Conservation (phyloP, 2,113 vertebrate genomes). For the Gallinago paraguaiae region DNA sequence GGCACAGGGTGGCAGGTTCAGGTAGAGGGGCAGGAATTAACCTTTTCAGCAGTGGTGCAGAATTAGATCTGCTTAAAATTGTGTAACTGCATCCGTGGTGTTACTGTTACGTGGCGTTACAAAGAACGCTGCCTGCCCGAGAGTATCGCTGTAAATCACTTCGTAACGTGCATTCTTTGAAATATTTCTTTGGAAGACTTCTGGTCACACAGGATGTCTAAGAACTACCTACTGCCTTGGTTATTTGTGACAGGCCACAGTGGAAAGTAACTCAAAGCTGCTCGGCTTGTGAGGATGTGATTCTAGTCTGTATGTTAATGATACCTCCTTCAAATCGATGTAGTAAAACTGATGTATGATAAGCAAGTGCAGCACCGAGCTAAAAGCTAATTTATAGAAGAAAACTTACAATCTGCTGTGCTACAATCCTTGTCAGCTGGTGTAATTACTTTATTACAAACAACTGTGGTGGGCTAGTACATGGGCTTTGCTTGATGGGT, state of each 20-base stretch:
- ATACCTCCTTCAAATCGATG: neutral
- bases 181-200: neutral
- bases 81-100: neutral
- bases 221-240: neutral
- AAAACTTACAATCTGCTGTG: neutral
- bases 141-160: neutral
- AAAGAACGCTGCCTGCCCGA: neutral
- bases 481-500: neutral
- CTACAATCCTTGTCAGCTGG: neutral
- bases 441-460: slow-evolving; percentile 1
- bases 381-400: neutral
- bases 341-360: neutral
- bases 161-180: neutral
- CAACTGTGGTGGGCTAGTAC: neutral
- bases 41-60: neutral
- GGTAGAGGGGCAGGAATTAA: slow-evolving; percentile 4
- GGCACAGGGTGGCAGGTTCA: neutral
- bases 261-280: neutral
- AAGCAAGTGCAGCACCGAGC: neutral
- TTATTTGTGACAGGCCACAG: neutral
- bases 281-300: neutral
- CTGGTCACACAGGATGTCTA: neutral
- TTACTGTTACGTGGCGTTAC: neutral
- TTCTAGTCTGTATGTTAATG: neutral
- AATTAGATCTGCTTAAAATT: neutral